Evolutionary conservation across 2,113 vertebrate species (phyloP), one percentile per base, ranked within the genome.

Genomic region (Strigops habroptila): DNA sequence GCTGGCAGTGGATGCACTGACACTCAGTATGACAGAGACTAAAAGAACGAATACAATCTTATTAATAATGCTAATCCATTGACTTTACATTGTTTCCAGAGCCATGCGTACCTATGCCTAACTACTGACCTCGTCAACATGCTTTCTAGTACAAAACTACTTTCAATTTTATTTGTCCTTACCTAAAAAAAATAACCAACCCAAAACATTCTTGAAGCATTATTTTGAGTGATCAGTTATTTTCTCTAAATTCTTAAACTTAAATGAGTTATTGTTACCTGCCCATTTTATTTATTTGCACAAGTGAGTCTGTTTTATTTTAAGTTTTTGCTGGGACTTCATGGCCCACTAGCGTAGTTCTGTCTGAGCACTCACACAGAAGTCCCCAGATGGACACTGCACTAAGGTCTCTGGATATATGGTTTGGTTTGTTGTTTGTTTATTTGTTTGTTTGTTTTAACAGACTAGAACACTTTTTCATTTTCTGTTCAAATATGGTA

Each of bases 211-310:
- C 86, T 93, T 91, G 1, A 74, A 90, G 41, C 43, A 35, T 94
- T 82, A 92, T 79, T 91, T 90, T 81, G 88, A 88, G 7, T 31
- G 4, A 86, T 77, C 12, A 60, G 14, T 90, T 94, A 41, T 74
- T 86, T 96, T 88, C 73, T 83, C 7, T 52, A 23, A 35, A 68
- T 14, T 84, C 33, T 52, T 86, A 43, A 39, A 71, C 11, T 59
- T 90, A 35, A 35, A 28, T 92, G 68, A 75, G 43, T 37, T 90
- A 37, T 84, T 88, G 35, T 25, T 90, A 70, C 33, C 35, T 67
- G 44, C 68, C 43, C 21, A 6, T 86, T 77, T 88, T 90, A 88
- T 93, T 94, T 96, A 91, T 97, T 96, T 93, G 86, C 62, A 90
- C 69, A 71, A 52, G 4, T 78, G 39, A 88, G 37, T 88, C 60